Percentiles rank a stretch among this genome's conserved stretches.
These are phyloP conservation scores for Botia kubotai DNA, from an alignment of 2,797 vertebrate genomes.

Conservation along the genomic window DNA sequence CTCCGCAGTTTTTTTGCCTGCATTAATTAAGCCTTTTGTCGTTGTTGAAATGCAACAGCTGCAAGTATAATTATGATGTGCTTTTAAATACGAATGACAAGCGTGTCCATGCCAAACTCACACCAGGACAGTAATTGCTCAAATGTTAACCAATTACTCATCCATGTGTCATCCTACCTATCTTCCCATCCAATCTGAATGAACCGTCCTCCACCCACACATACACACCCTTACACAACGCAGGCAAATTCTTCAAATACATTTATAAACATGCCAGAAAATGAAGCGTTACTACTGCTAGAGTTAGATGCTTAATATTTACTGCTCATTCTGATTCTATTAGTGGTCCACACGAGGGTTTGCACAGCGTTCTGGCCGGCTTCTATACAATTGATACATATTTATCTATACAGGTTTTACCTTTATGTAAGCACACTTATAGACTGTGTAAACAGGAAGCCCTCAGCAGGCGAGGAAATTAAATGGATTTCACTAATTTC, in stretches of 20 bases:
- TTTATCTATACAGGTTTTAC: neutral
- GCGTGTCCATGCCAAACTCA: neutral
- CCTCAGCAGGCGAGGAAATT: neutral
- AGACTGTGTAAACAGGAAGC: neutral
- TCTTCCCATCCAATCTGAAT: neutral
- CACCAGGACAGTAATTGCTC: neutral
- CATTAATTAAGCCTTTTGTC: neutral
- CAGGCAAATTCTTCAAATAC: neutral
- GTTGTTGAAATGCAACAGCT: slow-evolving; percentile 8
- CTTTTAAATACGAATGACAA: slow-evolving; percentile 31
- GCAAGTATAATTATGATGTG: neutral
- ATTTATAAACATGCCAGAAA: neutral
- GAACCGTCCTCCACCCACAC: neutral
- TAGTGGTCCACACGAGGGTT: neutral
- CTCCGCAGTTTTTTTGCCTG: neutral
- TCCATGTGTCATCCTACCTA: neutral
- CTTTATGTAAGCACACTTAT: neutral
- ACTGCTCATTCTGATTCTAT: neutral
- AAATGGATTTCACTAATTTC: neutral
- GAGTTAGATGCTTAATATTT: neutral
- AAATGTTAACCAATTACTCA: neutral
- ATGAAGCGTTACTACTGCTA: neutral
- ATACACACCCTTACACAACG: neutral
- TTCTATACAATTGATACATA: neutral
- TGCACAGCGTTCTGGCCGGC: neutral